Percentiles rank a stretch among this genome's conserved stretches.
Conservation (phyloP, 1,140 invertebrate genomes). For the Agraylea sexmaculata region DNA sequence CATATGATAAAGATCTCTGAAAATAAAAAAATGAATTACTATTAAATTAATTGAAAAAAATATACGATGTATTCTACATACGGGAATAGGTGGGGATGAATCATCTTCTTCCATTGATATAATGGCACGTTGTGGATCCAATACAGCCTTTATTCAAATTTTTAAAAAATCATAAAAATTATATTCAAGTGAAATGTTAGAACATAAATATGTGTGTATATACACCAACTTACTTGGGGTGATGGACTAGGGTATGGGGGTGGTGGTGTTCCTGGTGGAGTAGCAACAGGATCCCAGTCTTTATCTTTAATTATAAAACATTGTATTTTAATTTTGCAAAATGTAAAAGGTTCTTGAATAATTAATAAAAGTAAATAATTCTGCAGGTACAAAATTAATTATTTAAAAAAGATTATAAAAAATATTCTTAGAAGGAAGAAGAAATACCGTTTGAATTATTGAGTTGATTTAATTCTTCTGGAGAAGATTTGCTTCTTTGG, state of each 20-base stretch:
- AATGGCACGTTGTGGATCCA: slow-evolving; percentile 58
- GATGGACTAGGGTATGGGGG: slow-evolving; percentile 56
- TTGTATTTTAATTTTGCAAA: not conserved
- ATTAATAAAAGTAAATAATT: no score
- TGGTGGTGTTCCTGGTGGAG: slow-evolving; percentile 76
- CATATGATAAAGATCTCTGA: not conserved
- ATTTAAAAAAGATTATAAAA: slow-evolving; percentile 8
- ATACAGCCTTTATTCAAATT: slow-evolving; percentile 32
- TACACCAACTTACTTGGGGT: slow-evolving; percentile 13
- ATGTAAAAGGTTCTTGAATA: no score
- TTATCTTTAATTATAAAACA: slow-evolving; percentile 24
- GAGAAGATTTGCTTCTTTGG: slow-evolving; percentile 24
- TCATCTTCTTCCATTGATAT: slow-evolving; percentile 94
- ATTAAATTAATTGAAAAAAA: not conserved
- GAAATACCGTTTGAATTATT: slow-evolving; percentile 20
- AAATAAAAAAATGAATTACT: slow-evolving; percentile 3
- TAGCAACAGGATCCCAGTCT: slow-evolving; percentile 42
- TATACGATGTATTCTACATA: slow-evolving; percentile 19
- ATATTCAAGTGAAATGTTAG: slow-evolving; percentile 4
- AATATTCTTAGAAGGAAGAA: no score
- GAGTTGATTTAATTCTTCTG: slow-evolving; percentile 17
- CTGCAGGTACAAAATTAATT: no score
- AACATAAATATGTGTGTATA: slow-evolving; percentile 3
- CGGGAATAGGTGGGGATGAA: slow-evolving; percentile 41
- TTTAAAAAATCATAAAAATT: slow-evolving; percentile 8